Conservation (phyloP, 2,113 vertebrate genomes). For the Corythoichthys haematopterus region DNA sequence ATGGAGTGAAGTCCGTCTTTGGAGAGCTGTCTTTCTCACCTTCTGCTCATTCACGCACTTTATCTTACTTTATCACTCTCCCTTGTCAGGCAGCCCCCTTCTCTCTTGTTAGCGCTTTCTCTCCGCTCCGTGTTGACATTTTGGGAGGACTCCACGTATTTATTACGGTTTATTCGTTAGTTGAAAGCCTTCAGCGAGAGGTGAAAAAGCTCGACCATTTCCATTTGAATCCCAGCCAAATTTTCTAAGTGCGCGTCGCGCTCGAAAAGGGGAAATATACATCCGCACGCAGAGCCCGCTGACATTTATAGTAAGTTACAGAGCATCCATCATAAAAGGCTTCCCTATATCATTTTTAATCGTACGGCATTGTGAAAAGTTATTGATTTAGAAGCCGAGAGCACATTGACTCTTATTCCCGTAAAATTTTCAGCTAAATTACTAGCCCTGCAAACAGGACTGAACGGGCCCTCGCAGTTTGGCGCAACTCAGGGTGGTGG, state of each 20-base stretch:
- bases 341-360: background rate
- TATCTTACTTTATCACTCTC: background rate
- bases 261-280: background rate
- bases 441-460: too few relatives aligned
- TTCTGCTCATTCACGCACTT: background rate
- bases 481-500: too few relatives aligned
- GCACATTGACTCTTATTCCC: background rate
- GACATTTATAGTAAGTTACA: background rate
- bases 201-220: background rate
- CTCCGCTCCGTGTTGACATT: background rate
- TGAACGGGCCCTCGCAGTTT: too few relatives aligned
- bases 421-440: too few relatives aligned
- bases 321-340: background rate
- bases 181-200: slow-evolving; percentile 1
- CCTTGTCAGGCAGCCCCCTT: background rate
- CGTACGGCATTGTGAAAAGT: background rate
- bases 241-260: background rate
- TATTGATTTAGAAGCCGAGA: background rate
- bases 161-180: slow-evolving; percentile 1
- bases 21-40: slow-evolving; percentile 3
- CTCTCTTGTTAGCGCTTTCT: background rate
- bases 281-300: background rate
- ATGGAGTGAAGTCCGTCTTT: background rate
- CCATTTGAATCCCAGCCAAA: slow-evolving; percentile 2
- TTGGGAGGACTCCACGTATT: background rate